Evolutionary conservation across 2,797 vertebrate genomes (phyloP).

Genomic region (Meriones psammophilus): DNA sequence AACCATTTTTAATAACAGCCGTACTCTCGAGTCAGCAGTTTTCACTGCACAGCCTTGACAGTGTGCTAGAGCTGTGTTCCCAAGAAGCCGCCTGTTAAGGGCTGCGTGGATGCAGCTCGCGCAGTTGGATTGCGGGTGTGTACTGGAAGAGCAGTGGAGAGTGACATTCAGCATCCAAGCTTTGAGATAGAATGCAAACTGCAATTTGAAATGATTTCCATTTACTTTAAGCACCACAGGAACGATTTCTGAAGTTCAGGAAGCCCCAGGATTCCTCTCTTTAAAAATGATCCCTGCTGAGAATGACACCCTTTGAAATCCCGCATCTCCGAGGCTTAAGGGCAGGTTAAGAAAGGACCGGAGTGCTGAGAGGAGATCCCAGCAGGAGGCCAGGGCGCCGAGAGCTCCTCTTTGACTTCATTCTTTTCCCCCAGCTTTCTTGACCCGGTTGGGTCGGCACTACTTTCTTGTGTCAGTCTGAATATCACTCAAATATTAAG

Average conservation of each 20-base stretch:
- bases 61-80: not conserved
- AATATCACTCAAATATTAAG: not conserved
- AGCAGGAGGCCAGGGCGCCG: not conserved
- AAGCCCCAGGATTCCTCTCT: not conserved
- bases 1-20: not conserved
- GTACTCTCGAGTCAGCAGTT: not conserved
- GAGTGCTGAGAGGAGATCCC: not conserved
- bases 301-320: constrained; percentile 26
- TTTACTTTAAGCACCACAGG: constrained; percentile 20
- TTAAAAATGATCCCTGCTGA: not conserved
- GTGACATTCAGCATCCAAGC: not conserved
- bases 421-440: not conserved
- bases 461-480: not conserved
- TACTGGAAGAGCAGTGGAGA: not conserved
- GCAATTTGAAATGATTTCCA: not conserved
- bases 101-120: not conserved
- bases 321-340: not conserved
- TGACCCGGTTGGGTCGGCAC: not conserved
- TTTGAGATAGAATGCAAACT: not conserved
- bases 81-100: not conserved
- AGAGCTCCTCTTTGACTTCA: not conserved
- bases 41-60: not conserved
- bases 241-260: constrained; percentile 29
- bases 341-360: not conserved
- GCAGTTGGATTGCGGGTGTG: not conserved